phyloP scores from a whole-genome alignment of 2,888 invertebrate species.

The Drosophila picticornis region DNA sequence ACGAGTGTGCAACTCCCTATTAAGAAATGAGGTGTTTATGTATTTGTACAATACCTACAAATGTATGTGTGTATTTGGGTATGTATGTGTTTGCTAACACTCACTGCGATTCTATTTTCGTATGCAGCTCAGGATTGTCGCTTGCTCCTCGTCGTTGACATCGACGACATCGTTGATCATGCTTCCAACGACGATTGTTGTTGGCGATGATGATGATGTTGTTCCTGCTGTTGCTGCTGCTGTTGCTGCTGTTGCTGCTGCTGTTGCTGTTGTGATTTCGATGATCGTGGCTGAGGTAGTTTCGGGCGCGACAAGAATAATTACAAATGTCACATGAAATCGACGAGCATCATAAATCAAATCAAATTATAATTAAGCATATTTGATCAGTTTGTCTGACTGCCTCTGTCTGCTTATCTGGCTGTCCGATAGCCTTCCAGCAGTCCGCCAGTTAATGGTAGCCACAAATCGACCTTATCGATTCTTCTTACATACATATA shows the following conservation, averaged over 20 bases:
- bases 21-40: not conserved
- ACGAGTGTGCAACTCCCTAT: conserved; percentile 23
- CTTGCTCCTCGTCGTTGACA: conserved; percentile 78
- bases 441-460: conserved; percentile 58
- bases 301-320: conserved; percentile 84
- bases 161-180: conserved; percentile 80
- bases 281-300: conserved; percentile 66
- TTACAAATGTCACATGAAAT: conserved; percentile 84
- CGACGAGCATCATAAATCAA: conserved; percentile 84
- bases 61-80: not conserved
- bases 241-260: conserved; percentile 22
- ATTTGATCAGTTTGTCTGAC: conserved; percentile 72
- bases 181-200: conserved; percentile 36
- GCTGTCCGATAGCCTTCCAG: conserved; percentile 52
- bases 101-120: conserved; percentile 62
- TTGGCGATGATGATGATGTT: conserved; percentile 53
- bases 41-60: not conserved
- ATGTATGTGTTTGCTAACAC: conserved; percentile 6
- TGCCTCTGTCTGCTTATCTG: conserved; percentile 54
- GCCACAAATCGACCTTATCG: conserved; percentile 53
- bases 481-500: not conserved
- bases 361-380: conserved; percentile 82
- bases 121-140: conserved; percentile 81
- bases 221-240: conserved; percentile 28
- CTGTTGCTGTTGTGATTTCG: conserved; percentile 57